These are phyloP conservation scores for Hartigia nigra DNA, from an alignment of 2,888 invertebrate genomes.

Conservation along the genomic window DNA sequence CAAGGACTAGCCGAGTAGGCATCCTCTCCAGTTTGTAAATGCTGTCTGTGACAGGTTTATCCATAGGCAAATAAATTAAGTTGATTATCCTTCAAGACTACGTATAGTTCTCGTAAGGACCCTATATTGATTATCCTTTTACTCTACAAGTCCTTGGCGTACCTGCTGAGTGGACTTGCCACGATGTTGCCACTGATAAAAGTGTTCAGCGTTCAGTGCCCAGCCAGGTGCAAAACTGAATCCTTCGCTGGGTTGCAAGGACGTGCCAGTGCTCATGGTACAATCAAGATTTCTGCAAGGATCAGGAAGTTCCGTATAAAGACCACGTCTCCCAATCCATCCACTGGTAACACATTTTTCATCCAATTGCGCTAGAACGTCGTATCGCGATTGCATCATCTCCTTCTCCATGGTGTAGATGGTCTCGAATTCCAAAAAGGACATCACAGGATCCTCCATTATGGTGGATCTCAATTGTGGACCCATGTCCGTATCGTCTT, in stretches of 20 bases:
- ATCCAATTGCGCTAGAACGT: constrained; percentile 43
- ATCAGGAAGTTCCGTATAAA: constrained; percentile 55
- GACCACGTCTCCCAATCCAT: constrained; percentile 48
- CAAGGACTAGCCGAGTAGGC: background rate
- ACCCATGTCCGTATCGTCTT: constrained; percentile 44
- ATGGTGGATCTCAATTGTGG: constrained; percentile 32
- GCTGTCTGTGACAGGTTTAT: background rate
- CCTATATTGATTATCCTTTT: background rate
- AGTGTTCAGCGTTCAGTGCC: constrained; percentile 73
- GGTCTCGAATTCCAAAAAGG: constrained; percentile 55
- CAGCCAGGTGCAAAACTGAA: constrained; percentile 74
- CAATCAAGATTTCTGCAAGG: constrained; percentile 38
- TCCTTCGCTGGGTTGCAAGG: constrained; percentile 65
- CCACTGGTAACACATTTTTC: constrained; percentile 47
- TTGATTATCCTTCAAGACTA: background rate
- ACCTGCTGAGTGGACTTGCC: constrained; percentile 73
- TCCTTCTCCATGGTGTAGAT: constrained; percentile 56
- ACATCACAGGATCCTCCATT: constrained; percentile 40
- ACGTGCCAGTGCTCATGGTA: constrained; percentile 5
- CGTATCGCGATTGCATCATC: constrained; percentile 43
- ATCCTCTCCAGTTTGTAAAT: background rate
- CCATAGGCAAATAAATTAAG: background rate
- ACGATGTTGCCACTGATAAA: constrained; percentile 73
- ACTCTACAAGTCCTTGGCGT: constrained; percentile 12
- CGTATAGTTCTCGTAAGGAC: background rate